Base-by-base conservation (phyloP, 2,888 invertebrate genomes). In the Enchytraeus crypticus region DNA sequence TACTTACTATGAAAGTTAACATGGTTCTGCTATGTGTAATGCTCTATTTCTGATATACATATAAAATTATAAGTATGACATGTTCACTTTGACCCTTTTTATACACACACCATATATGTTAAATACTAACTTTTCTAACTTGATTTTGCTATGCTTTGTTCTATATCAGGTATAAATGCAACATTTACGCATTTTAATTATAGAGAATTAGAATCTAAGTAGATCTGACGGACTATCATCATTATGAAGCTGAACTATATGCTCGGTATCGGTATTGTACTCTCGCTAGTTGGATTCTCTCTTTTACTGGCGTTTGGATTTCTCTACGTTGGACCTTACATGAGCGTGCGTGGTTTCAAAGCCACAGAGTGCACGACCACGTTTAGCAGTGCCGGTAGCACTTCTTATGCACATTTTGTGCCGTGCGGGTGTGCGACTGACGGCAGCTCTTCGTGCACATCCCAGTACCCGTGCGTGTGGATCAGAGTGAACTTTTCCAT, bases 301-400 rank as follows among this genome's bases (percentile, higher is more conserved):
- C 54, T 68, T 21, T 56, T 68, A 32, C 63, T 64, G 18, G 65
- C 65, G 4, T 60, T 68, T 29, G 66, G 65, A n/a, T 47, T 68
- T n/a, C 54, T 64, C 29, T 68, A 68, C 57, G 58, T 67, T 11
- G 59, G 61, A 47, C 68, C 68, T 11, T 67, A 67, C 61, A 38
- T 67, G 33, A 30, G 57, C 33, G 61, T 62, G 5, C 38, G 60
- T 26, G 26, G 47, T 51, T 66, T 57, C 58, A 38, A 23, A 11
- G 57, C 38, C 27, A 45, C 56, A 2, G 26, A 33, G 3, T 66
- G 66, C 45, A 46, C 29, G 30, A 43, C 61, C 30, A 34, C 30
- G 18, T 57, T 43, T 5, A 34, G 38, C 8, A 45, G 57, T 45
- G 18, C 29, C 33, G 18, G 26, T 18, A 49, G 32, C 23, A 34